Percentiles rank a stretch among this genome's conserved stretches.
These are phyloP conservation scores for Chloropsis cyanopogon DNA, from an alignment of 2,113 vertebrate genomes.

Conservation along the genomic window DNA sequence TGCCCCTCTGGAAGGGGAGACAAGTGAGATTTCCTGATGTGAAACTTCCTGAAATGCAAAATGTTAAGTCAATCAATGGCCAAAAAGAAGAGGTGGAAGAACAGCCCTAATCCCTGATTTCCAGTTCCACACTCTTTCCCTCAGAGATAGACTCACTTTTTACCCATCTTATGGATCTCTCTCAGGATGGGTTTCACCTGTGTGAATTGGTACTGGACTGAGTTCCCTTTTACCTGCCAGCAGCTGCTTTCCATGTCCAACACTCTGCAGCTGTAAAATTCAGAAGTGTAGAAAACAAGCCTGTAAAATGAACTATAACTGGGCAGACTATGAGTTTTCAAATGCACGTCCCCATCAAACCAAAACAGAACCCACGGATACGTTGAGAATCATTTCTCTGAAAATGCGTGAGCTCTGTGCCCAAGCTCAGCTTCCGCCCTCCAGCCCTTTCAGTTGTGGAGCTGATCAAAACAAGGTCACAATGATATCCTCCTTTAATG, in stretches of 20 bases:
- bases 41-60: neutral
- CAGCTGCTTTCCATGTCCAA: neutral
- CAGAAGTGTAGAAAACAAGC: neutral
- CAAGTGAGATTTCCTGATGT: fast-evolving
- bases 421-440: neutral
- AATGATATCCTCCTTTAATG: neutral
- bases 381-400: neutral
- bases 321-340: neutral
- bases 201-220: neutral
- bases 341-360: neutral
- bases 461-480: slow-evolving; percentile 40
- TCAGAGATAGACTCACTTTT: neutral
- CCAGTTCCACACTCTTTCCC: neutral
- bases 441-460: neutral
- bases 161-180: neutral
- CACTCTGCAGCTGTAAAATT: neutral
- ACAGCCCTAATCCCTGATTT: neutral
- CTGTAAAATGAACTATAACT: neutral
- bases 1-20: neutral
- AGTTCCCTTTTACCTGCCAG: neutral
- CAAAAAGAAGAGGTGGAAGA: neutral
- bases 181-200: neutral
- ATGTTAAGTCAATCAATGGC: neutral
- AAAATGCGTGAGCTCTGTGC: neutral
- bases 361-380: neutral